Percentiles rank a stretch among this genome's conserved stretches.
Evolutionary conservation across 1,140 invertebrate genomes (phyloP).

Genomic region (Drosophila chauvacae): DNA sequence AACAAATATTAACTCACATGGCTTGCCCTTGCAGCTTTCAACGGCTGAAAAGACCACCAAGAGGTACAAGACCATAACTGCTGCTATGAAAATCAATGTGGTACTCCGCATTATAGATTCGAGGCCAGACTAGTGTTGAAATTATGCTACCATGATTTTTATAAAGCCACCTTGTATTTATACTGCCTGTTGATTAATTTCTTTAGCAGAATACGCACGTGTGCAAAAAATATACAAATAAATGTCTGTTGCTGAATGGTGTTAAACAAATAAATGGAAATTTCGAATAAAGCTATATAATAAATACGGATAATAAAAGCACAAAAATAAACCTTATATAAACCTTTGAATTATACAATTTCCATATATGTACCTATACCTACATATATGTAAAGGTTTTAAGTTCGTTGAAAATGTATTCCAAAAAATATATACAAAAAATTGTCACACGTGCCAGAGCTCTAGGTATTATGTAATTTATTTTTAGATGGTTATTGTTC

Average conservation of each 20-base stretch:
- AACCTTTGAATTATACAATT: neutral
- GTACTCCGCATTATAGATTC: slow-evolving; percentile 12
- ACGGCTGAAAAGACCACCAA: neutral
- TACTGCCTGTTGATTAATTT: neutral
- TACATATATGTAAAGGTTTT: neutral
- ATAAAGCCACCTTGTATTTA: slow-evolving; percentile 4
- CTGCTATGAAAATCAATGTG: slow-evolving; percentile 7
- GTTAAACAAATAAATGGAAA: neutral
- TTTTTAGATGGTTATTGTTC: neutral
- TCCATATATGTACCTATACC: neutral
- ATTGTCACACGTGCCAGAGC: neutral
- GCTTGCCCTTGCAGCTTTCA: slow-evolving; percentile 28
- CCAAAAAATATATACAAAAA: neutral
- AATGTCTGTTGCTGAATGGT: neutral
- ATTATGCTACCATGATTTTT: slow-evolving; percentile 20
- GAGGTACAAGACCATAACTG: slow-evolving; percentile 9
- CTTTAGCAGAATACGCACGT: neutral
- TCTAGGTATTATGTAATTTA: slow-evolving; percentile 2
- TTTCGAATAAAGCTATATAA: neutral
- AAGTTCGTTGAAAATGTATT: neutral
- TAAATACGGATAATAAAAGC: neutral
- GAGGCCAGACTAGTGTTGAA: neutral
- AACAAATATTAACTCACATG: slow-evolving; percentile 1
- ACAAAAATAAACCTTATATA: neutral
- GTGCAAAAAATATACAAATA: neutral